A percentile compares a stretch with the other conserved stretches of the same genome.
Conservation (phyloP, 2,113 vertebrate species). For the Pituophis catenifer region DNA sequence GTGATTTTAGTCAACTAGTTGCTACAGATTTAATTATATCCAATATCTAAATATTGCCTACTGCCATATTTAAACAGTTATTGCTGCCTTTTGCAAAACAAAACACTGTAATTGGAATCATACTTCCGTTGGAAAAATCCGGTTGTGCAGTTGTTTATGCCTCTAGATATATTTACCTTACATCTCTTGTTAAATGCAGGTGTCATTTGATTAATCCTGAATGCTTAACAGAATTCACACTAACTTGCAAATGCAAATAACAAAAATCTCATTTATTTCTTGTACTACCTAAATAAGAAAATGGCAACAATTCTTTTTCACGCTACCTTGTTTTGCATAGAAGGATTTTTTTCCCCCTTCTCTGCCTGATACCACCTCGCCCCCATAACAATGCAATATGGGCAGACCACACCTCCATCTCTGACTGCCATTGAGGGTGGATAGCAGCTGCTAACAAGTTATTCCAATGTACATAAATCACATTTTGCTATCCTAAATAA, state of each 20-base stretch:
- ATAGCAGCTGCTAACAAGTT: not conserved
- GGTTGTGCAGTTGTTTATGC: slow-evolving; percentile 31
- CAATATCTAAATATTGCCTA: slow-evolving; percentile 34
- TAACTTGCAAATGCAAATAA: not conserved
- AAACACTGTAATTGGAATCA: slow-evolving; percentile 36
- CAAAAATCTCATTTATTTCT: slow-evolving; percentile 17
- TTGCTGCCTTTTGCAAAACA: slow-evolving; percentile 25
- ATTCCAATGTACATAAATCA: slow-evolving; percentile 22
- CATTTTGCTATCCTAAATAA: not conserved
- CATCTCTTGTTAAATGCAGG: slow-evolving; percentile 20
- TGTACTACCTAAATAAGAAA: not conserved
- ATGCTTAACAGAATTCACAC: slow-evolving; percentile 14
- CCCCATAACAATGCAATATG: slow-evolving; percentile 7
- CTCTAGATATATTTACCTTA: slow-evolving; percentile 32
- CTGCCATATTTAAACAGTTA: slow-evolving; percentile 25
- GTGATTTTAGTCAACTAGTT: slow-evolving; percentile 31
- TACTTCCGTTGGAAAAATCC: slow-evolving; percentile 3
- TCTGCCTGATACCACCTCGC: not conserved
- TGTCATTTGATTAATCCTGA: slow-evolving; percentile 25
- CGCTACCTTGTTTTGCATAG: not conserved
- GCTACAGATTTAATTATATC: slow-evolving; percentile 40
- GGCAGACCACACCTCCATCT: slow-evolving; percentile 19
- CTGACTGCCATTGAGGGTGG: not conserved
- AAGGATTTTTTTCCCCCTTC: not conserved
- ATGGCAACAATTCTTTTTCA: not conserved